Conservation (phyloP, 1,140 invertebrate species). For the Bombus terrestris region DNA sequence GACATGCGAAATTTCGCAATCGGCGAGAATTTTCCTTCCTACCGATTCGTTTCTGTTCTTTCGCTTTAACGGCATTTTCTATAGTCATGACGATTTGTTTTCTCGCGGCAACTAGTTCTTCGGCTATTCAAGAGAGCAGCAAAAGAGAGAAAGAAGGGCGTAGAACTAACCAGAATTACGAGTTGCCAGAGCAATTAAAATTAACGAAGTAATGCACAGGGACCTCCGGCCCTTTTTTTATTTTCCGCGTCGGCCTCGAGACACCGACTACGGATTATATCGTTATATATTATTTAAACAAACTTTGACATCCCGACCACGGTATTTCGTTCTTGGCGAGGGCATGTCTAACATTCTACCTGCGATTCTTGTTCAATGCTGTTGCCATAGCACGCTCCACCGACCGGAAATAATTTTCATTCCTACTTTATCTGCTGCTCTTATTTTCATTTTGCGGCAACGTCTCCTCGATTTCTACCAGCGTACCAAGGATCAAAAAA, state of each 20-base stretch:
- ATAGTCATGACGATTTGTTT: neutral
- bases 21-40: neutral
- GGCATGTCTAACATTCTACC: neutral
- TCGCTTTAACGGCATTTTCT: neutral
- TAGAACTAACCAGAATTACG: slow-evolving; percentile 26
- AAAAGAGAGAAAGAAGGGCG: neutral
- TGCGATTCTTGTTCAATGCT: neutral
- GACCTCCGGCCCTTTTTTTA: slow-evolving; percentile 14
- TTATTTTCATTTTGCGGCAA: slow-evolving; percentile 7
- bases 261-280: neutral
- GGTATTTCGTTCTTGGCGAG: neutral
- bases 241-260: neutral
- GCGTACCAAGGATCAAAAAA: too few species aligned
- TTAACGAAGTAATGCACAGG: slow-evolving; percentile 58
- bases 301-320: slow-evolving; percentile 31
- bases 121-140: neutral
- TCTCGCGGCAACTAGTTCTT: slow-evolving; percentile 16
- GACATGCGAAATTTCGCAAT: too few species aligned
- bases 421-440: neutral
- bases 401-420: slow-evolving; percentile 25
- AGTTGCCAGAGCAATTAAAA: slow-evolving; percentile 53
- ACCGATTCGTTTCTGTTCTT: too few species aligned
- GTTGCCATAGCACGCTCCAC: neutral
- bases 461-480: neutral
- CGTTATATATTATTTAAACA: slow-evolving; percentile 29